Percentiles rank a stretch among this genome's conserved stretches.
phyloP scores from a whole-genome alignment of 2,113 vertebrate genomes.

The Phoenicopterus ruber region DNA sequence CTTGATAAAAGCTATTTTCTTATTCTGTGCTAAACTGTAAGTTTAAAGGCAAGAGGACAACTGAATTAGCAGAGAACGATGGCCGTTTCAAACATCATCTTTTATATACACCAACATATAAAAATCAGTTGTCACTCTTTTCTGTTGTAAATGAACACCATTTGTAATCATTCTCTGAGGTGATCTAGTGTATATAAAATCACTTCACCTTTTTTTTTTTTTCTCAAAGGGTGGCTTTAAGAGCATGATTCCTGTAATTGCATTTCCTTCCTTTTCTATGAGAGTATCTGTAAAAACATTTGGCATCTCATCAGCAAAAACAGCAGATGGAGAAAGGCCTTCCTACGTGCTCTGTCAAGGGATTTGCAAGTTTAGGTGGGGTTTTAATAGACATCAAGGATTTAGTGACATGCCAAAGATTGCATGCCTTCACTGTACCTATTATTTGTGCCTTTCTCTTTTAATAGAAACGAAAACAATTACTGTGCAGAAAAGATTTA shows the following conservation, averaged over 20 bases:
- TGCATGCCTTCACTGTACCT: constrained; percentile 59
- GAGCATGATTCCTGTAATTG: constrained; percentile 63
- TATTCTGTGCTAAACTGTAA: background rate
- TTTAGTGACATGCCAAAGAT: constrained; percentile 71
- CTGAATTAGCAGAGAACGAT: background rate
- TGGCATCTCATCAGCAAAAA: constrained; percentile 79
- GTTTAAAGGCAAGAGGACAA: background rate
- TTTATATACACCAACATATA: constrained; percentile 34
- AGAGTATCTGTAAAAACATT: constrained; percentile 72
- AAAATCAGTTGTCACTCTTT: constrained; percentile 34
- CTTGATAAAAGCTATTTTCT: background rate
- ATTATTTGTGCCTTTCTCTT: constrained; percentile 70
- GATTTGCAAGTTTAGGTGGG: constrained; percentile 74
- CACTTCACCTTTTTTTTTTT: constrained; percentile 14
- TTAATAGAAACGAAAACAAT: constrained; percentile 78
- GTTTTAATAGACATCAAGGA: constrained; percentile 75
- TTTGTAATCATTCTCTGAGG: constrained; percentile 43
- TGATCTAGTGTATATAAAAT: constrained; percentile 50
- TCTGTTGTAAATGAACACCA: constrained; percentile 37
- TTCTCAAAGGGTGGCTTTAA: constrained; percentile 55
- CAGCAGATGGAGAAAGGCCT: constrained; percentile 74
- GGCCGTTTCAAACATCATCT: background rate
- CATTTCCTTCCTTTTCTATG: constrained; percentile 58
- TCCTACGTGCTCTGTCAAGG: constrained; percentile 68
- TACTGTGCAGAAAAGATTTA: constrained; percentile 63